Evolutionary conservation across 2,797 vertebrate genomes (phyloP).

Genomic region (Spondyliosoma cantharus): DNA sequence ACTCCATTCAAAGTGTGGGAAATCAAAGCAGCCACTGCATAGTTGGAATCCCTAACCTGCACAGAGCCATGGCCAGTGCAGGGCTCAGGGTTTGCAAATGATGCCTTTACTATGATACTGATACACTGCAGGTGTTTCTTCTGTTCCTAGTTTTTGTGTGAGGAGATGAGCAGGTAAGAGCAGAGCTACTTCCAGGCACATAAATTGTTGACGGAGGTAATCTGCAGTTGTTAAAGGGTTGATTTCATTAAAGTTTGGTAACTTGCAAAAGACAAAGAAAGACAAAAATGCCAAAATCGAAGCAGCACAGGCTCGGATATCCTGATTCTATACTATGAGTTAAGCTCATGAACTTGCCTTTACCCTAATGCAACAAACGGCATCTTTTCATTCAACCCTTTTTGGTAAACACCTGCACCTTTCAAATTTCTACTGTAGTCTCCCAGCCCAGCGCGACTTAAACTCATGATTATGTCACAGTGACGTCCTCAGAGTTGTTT

Average conservation of each 20-base stretch:
- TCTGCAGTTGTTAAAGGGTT: neutral
- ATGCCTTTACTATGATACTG: neutral
- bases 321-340: neutral
- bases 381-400: neutral
- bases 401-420: neutral
- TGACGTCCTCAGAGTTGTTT: neutral
- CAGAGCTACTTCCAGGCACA: neutral
- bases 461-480: neutral
- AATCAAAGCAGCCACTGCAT: conserved; percentile 59
- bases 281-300: neutral
- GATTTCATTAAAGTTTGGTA: neutral
- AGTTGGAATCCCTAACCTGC: conserved; percentile 62
- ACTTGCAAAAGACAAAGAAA: neutral
- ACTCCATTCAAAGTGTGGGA: conserved; percentile 68
- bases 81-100: conserved; percentile 14
- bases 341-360: neutral
- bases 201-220: neutral
- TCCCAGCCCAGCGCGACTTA: neutral
- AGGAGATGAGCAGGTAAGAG: neutral
- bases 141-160: neutral
- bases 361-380: neutral
- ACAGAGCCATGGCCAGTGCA: conserved; percentile 22
- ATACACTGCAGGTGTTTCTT: conserved; percentile 13
- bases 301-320: neutral
- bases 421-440: neutral